These are phyloP conservation scores for Drosophila emarginata DNA, from an alignment of 2,888 invertebrate genomes.

Conservation along the genomic window DNA sequence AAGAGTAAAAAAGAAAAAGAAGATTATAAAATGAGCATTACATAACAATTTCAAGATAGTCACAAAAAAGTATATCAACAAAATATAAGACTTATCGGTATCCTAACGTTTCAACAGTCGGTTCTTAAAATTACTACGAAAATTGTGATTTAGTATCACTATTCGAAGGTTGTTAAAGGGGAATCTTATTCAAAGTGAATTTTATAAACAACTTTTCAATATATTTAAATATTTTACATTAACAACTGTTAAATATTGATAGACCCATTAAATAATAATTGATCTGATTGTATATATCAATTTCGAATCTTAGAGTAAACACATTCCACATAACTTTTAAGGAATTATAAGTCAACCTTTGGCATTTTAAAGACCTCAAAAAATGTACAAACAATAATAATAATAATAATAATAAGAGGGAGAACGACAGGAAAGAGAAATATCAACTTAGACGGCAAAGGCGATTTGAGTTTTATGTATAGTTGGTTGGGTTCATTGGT, in stretches of 20 bases:
- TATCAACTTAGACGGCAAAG: neutral
- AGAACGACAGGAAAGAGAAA: neutral
- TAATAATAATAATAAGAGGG: neutral
- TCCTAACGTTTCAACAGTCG: neutral
- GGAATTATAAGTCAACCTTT: neutral
- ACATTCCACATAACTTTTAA: neutral
- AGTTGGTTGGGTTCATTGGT: slow-evolving; percentile 6
- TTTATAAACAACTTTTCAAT: too few species aligned
- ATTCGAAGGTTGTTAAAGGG: too few species aligned
- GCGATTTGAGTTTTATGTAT: neutral
- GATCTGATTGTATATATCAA: neutral
- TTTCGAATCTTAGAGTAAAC: neutral
- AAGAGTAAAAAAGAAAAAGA: slow-evolving; percentile 19
- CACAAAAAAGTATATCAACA: neutral
- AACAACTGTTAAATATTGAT: too few species aligned
- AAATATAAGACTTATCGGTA: neutral
- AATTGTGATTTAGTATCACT: too few species aligned
- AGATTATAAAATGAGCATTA: slow-evolving; percentile 22
- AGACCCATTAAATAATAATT: neutral
- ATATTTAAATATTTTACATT: too few species aligned
- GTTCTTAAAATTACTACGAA: neutral
- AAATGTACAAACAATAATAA: neutral
- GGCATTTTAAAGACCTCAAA: neutral
- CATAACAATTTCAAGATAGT: neutral
- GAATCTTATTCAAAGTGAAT: too few species aligned